Evolutionary conservation across 2,797 vertebrate genomes (phyloP), one percentile per base, ranked within the genome.

Genomic region (Macropus fuliginosus): DNA sequence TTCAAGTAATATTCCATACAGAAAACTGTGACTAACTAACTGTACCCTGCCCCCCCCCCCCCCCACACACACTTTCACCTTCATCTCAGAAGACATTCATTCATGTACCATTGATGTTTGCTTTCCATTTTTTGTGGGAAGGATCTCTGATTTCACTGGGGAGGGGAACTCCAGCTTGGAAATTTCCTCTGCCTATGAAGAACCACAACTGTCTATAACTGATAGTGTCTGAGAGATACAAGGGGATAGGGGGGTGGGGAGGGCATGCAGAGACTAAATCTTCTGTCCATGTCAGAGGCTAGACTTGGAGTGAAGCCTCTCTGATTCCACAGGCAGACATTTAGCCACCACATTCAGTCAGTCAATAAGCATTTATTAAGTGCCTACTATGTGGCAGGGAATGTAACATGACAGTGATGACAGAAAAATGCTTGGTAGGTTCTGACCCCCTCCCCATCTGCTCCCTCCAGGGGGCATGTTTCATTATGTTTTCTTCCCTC

Each of bases 1-100:
- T 91, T 54, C 3, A 91, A 55, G 57, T 95, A 94, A 10, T 62
- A 91, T 81, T 95, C 55, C 93, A 6, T 95, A 93, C 56, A 13
- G 90, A 57, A 96, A 95, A 92, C 40, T 95, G 27, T 16, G 95
- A 34, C 31, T 27, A 95, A 87, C 14, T 92, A 52, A n/a, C 40
- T n/a, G 10, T 14, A 55, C 11, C 54, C 54, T 14, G 11, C 4
- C 31, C 14, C 12, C 31, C n/a, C 34, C 18, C 4, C 0, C 34
- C 18, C 4, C 0, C 50, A 52, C 50, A 52, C 50, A 52, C 50
- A 52, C 50, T 52, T 74, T 74, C 2, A 74, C n/a, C 18, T 8
- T n/a, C 54, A 57, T 91, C 89, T 89, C 91, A 56, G 54, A 91
- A 92, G 46, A 90, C 31, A 40, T 95, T 50, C 50, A 92, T 87